Conservation (phyloP, 2,888 invertebrate species). For the Chironomus tentans region DNA sequence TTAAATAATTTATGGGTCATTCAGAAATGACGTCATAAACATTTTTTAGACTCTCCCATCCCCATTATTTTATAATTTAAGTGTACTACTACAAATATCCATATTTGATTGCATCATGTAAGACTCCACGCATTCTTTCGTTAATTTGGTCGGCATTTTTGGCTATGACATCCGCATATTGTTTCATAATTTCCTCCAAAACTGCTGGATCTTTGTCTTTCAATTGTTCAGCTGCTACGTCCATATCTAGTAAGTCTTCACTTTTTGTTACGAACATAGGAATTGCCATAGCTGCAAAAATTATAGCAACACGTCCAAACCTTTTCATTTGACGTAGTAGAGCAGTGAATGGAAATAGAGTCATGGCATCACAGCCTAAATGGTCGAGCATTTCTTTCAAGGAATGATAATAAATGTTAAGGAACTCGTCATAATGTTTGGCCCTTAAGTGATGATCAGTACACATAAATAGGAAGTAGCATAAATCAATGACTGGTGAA, state of each 20-base stretch:
- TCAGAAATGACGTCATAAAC: too few relatives aligned
- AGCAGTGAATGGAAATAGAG: conserved; percentile 28
- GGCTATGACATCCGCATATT: not conserved
- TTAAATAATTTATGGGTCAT: too few relatives aligned
- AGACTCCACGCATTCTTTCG: conserved; percentile 24
- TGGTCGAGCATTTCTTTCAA: conserved; percentile 28
- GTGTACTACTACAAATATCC: conserved; percentile 29
- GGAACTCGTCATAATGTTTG: conserved; percentile 27
- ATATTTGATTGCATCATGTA: conserved; percentile 25
- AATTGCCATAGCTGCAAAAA: conserved; percentile 19
- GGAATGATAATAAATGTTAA: conserved; percentile 28
- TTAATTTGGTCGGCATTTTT: not conserved
- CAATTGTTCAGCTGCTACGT: conserved; percentile 23
- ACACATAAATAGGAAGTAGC: conserved; percentile 27
- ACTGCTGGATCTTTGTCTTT: not conserved
- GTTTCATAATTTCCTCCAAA: not conserved
- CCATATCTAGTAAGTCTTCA: conserved; percentile 22
- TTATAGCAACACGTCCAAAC: conserved; percentile 27
- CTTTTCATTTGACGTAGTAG: conserved; percentile 27
- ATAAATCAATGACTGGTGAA: conserved; percentile 28
- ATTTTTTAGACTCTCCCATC: too few relatives aligned
- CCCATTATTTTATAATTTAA: too few relatives aligned
- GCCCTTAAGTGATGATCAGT: conserved; percentile 27
- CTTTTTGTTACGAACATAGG: conserved; percentile 26
- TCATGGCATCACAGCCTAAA: conserved; percentile 26